Evolutionary conservation across 2,888 invertebrate species (phyloP).

Genomic region (Icerya purchasi): DNA sequence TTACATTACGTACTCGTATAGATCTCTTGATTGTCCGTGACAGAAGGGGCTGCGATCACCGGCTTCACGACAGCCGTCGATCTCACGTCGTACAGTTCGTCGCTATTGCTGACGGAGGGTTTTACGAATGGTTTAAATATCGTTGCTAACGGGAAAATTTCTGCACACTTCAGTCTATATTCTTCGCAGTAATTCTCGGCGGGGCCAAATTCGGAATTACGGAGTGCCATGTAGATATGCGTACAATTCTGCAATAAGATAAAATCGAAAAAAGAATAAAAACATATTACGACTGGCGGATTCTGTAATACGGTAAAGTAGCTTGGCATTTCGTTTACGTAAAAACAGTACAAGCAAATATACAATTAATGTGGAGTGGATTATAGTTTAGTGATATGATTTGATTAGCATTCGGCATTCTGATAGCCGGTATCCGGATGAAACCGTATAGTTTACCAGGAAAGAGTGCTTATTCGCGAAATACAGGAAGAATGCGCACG

Average conservation of each 20-base stretch:
- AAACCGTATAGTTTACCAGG: no score
- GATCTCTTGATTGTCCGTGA: no score
- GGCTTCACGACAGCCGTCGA: no score
- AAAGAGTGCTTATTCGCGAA: no score
- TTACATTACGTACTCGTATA: no score
- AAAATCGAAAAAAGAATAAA: conserved; percentile 4
- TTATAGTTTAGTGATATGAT: neutral
- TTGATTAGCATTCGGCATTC: no score
- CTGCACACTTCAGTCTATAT: conserved; percentile 49
- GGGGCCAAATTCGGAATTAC: conserved; percentile 56
- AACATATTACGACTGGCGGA: neutral
- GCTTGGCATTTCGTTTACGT: neutral
- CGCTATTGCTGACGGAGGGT: no score
- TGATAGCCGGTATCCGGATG: no score
- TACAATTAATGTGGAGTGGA: neutral
- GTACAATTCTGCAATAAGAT: conserved; percentile 46
- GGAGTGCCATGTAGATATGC: conserved; percentile 52
- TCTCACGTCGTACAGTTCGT: no score
- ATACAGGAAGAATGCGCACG: no score
- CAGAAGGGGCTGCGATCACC: no score
- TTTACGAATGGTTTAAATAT: conserved; percentile 35
- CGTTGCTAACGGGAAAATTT: conserved; percentile 55
- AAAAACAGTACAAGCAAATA: neutral
- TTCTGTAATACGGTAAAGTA: neutral
- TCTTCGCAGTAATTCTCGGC: conserved; percentile 41